These are phyloP conservation scores for Rhyacophila evoluta DNA, from an alignment of 2,888 invertebrate genomes.

Conservation along the genomic window DNA sequence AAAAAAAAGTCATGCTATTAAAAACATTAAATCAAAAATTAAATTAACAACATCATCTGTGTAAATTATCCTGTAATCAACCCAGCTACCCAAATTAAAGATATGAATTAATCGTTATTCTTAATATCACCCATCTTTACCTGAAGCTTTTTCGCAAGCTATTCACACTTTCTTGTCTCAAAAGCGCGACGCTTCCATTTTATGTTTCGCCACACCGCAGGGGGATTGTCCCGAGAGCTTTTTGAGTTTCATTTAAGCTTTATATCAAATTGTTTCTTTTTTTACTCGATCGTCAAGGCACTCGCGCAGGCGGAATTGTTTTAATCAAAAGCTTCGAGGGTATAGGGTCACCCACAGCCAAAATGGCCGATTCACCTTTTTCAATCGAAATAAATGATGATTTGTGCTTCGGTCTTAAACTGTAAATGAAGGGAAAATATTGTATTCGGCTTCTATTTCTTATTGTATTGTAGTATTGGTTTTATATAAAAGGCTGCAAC, in stretches of 20 bases:
- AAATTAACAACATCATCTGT: too few species aligned
- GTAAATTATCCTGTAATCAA: too few species aligned
- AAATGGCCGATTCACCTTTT: neutral
- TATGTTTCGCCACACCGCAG: neutral
- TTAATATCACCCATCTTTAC: too few species aligned
- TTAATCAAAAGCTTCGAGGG: conserved; percentile 15
- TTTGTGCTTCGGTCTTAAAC: neutral
- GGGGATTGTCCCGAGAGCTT: neutral
- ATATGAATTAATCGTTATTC: too few species aligned
- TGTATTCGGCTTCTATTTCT: too few species aligned
- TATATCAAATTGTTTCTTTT: conserved; percentile 21
- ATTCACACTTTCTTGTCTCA: neutral
- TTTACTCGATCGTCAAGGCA: neutral
- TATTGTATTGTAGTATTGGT: too few species aligned
- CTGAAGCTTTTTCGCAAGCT: neutral
- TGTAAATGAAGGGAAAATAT: neutral
- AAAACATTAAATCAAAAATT: too few species aligned
- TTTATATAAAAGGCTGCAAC: too few species aligned
- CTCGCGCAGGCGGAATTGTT: neutral
- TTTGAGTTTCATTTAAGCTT: neutral
- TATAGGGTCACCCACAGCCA: neutral
- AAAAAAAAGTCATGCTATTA: too few species aligned
- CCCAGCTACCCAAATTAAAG: too few species aligned
- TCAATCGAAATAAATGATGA: neutral
- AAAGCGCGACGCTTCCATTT: neutral